Percentiles rank a stretch among this genome's conserved stretches.
Conservation (phyloP, 2,797 vertebrate genomes). For the Girardinus metallicus region DNA sequence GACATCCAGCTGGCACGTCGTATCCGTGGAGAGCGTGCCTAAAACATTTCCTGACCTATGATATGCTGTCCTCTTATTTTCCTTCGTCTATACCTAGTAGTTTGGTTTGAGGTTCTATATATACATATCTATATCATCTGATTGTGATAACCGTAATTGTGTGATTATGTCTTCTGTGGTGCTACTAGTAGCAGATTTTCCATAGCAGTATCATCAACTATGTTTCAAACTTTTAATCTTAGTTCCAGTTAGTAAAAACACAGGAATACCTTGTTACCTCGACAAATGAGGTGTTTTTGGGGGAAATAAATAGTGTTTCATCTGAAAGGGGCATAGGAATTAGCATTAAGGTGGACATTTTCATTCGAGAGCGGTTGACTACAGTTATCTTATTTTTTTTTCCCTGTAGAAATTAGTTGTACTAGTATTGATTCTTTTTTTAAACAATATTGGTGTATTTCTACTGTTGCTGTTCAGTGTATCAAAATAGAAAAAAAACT, state of each 20-base stretch:
- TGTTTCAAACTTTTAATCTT: slow-evolving; percentile 61
- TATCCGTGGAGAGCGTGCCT: slow-evolving; percentile 87
- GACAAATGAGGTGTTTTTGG: slow-evolving; percentile 48
- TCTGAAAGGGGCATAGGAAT: slow-evolving; percentile 55
- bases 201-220: slow-evolving; percentile 64
- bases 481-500: slow-evolving; percentile 61
- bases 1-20: slow-evolving; percentile 90
- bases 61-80: slow-evolving; percentile 57
- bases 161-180: slow-evolving; percentile 77
- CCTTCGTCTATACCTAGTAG: slow-evolving; percentile 68
- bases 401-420: slow-evolving; percentile 56
- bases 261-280: slow-evolving; percentile 48
- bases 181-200: slow-evolving; percentile 75
- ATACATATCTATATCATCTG: slow-evolving; percentile 64
- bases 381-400: slow-evolving; percentile 47
- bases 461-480: slow-evolving; percentile 73
- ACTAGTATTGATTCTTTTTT: slow-evolving; percentile 52
- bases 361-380: slow-evolving; percentile 52
- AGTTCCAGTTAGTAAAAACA: slow-evolving; percentile 51
- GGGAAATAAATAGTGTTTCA: slow-evolving; percentile 45
- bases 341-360: slow-evolving; percentile 61
- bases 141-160: slow-evolving; percentile 78
- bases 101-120: slow-evolving; percentile 74
- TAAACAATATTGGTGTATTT: slow-evolving; percentile 72
- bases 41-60: slow-evolving; percentile 55